phyloP scores from a whole-genome alignment of 2,888 invertebrate species.

The Ptilodon capucinus region DNA sequence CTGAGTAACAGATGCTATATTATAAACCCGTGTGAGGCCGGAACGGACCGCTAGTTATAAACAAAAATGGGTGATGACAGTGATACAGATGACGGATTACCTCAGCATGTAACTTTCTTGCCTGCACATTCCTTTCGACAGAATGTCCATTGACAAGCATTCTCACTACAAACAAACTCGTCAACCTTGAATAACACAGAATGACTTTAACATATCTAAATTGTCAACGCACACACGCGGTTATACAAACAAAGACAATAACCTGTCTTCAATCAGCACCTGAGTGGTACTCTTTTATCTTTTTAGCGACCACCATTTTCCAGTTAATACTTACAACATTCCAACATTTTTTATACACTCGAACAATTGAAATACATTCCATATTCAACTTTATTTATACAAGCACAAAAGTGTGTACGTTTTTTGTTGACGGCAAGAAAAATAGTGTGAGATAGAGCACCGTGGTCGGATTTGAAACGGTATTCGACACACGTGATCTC shows the following conservation, averaged over 20 bases:
- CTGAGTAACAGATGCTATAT: no score
- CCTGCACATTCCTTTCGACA: background rate
- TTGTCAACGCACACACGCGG: slow-evolving; percentile 26
- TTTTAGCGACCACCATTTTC: slow-evolving; percentile 56
- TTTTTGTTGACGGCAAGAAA: background rate
- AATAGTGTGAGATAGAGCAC: background rate
- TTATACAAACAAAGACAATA: slow-evolving; percentile 40
- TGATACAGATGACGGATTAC: no score
- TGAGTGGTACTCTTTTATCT: slow-evolving; percentile 59
- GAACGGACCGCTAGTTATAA: background rate
- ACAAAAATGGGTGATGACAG: no score
- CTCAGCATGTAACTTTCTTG: no score
- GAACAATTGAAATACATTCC: background rate
- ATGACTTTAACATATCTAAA: slow-evolving; percentile 18
- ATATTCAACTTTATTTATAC: slow-evolving; percentile 7
- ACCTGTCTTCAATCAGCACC: slow-evolving; percentile 57
- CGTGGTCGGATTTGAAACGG: slow-evolving; percentile 17
- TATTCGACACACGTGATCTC: slow-evolving; percentile 15
- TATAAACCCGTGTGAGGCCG: no score
- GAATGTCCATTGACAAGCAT: background rate
- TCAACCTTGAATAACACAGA: slow-evolving; percentile 6
- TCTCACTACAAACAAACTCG: background rate
- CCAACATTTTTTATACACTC: slow-evolving; percentile 1
- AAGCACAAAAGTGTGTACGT: background rate
- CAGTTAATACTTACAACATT: slow-evolving; percentile 20